Evolutionary conservation across 2,113 vertebrate species (phyloP).

Genomic region (Oceanites oceanicus): DNA sequence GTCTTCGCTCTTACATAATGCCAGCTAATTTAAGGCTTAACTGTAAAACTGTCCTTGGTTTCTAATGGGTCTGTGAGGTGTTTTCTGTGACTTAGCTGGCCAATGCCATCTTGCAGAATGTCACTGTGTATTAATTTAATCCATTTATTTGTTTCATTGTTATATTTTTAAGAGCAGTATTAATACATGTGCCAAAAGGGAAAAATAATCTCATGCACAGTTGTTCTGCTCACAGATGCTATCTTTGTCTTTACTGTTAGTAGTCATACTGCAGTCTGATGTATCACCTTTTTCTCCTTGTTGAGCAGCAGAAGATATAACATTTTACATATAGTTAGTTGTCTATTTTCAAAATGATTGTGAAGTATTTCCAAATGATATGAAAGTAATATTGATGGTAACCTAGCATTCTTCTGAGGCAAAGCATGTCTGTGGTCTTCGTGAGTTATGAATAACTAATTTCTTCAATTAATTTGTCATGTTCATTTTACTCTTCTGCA

Average conservation of each 20-base stretch:
- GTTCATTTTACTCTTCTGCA: not conserved
- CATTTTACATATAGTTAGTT: not conserved
- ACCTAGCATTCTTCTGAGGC: not conserved
- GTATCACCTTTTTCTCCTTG: not conserved
- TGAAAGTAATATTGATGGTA: not conserved
- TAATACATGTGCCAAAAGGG: not conserved
- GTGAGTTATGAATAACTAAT: not conserved
- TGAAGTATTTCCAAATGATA: not conserved
- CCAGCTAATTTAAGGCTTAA: not conserved
- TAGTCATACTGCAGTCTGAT: not conserved
- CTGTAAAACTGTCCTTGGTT: not conserved
- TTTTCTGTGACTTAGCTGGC: not conserved
- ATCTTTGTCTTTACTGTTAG: not conserved
- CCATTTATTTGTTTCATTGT: not conserved
- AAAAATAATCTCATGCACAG: not conserved
- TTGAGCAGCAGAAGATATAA: not conserved
- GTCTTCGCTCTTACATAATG: not conserved
- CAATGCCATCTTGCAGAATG: not conserved
- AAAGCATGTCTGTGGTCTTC: not conserved
- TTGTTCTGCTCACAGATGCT: not conserved
- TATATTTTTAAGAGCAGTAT: not conserved
- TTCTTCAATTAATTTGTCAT: not conserved
- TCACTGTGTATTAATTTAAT: not conserved
- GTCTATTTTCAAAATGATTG: not conserved
- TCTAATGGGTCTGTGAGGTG: not conserved